These are phyloP conservation scores for Chaetophractus vellerosus DNA, from an alignment of 2,797 vertebrate genomes.

Conservation along the genomic window DNA sequence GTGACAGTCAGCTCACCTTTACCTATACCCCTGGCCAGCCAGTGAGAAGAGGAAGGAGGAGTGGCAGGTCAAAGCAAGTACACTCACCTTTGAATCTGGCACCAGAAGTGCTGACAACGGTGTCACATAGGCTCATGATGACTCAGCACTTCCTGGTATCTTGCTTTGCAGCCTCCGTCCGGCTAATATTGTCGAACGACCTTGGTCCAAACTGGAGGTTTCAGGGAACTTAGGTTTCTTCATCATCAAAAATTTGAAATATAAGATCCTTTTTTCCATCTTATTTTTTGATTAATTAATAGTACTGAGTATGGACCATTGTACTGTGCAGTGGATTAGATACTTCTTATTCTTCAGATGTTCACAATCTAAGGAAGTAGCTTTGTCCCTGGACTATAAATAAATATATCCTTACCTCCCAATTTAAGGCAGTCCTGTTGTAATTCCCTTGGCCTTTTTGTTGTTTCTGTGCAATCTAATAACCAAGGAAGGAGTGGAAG, in stretches of 20 bases:
- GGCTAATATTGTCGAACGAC: constrained; percentile 45
- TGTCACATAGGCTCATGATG: constrained; percentile 41
- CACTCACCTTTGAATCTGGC: constrained; percentile 72
- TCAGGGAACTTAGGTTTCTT: constrained; percentile 61
- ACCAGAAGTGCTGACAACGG: constrained; percentile 71
- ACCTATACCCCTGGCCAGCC: neutral
- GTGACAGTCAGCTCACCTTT: neutral
- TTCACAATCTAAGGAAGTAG: constrained; percentile 60
- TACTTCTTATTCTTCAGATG: constrained; percentile 40
- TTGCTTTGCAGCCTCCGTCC: neutral
- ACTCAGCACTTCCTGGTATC: constrained; percentile 80
- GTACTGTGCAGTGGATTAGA: neutral
- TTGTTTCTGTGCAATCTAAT: constrained; percentile 58
- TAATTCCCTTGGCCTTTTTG: constrained; percentile 46
- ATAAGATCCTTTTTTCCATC: constrained; percentile 52
- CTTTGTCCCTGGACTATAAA: constrained; percentile 62
- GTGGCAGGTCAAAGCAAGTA: constrained; percentile 67
- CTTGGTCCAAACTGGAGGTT: constrained; percentile 58
- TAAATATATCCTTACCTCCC: constrained; percentile 61
- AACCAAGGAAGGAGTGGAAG: constrained; percentile 17
- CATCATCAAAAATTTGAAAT: constrained; percentile 47
- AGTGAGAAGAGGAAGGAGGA: constrained; percentile 49
- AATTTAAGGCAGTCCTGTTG: neutral
- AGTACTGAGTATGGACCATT: neutral
- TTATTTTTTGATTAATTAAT: constrained; percentile 15